Evolutionary conservation across 1,140 invertebrate genomes (phyloP).

Genomic region (Drosophila orena): DNA sequence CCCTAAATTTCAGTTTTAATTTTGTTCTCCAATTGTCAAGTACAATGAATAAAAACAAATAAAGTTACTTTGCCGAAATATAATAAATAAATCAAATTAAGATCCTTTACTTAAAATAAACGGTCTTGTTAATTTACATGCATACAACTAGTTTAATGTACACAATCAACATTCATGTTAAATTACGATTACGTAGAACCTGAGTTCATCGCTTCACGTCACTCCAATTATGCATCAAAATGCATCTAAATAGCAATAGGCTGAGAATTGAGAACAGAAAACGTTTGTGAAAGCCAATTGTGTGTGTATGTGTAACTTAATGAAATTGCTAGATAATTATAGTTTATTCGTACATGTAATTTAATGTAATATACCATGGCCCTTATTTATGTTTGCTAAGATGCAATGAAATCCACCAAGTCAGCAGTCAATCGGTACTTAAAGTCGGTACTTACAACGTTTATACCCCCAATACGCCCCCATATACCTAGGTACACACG

Average conservation of each 20-base stretch:
- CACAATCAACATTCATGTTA: slow-evolving; percentile 74
- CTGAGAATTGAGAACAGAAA: slow-evolving; percentile 50
- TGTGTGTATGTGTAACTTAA: slow-evolving; percentile 75
- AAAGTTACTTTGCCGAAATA: too few species aligned
- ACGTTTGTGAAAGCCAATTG: slow-evolving; percentile 44
- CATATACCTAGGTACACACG: slow-evolving; percentile 31
- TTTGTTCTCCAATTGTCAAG: too few species aligned
- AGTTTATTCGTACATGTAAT: slow-evolving; percentile 64
- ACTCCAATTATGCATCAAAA: slow-evolving; percentile 82
- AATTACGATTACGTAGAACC: slow-evolving; percentile 39
- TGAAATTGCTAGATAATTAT: slow-evolving; percentile 81
- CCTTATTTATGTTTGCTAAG: slow-evolving; percentile 55
- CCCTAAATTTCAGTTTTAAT: too few species aligned
- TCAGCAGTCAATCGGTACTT: slow-evolving; percentile 66
- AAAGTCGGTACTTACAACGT: slow-evolving; percentile 46
- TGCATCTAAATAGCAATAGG: slow-evolving; percentile 57
- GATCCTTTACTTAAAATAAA: too few species aligned
- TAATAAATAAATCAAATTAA: too few species aligned
- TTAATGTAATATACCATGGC: slow-evolving; percentile 53
- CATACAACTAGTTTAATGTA: slow-evolving; percentile 70
- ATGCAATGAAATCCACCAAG: slow-evolving; percentile 32
- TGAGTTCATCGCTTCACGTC: slow-evolving; percentile 75
- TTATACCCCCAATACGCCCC: slow-evolving; percentile 13
- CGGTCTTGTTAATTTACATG: too few species aligned
- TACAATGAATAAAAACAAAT: too few species aligned